Evolutionary conservation across 2,888 invertebrate species (phyloP), one percentile per base, ranked within the genome.

Genomic region (Parapristionchus giblindavisi): DNA sequence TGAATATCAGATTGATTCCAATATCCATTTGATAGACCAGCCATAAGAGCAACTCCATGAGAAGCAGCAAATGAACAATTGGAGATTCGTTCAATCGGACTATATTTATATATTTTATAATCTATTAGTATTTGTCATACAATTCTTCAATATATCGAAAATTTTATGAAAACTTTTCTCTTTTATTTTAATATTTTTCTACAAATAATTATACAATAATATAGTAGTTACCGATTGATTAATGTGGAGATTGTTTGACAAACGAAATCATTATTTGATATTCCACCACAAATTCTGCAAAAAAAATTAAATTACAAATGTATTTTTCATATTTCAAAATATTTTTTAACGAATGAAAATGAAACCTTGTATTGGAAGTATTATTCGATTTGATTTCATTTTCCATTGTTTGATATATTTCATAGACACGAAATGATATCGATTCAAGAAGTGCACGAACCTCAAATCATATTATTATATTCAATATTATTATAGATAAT

Each of bases 231-330:
- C 66, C 66, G 66, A 51, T 66, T 51, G 66, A 93, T 93, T 73
- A 95, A 90, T 88, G 96, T 94, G 0, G 96, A 92, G 80, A 97
- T 91, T 76, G 94, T 89, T 89, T 96, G 96, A 83, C 94, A 92
- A 58, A 97, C 91, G 88, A 97, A 97, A 89, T 95, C 92, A 89
- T 96, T 97, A 79, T 92, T 92, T 0, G 95, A 93, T n/a, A 97
- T 95, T n/a, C 97, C 97, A 2, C 97, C 97, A 89, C 96, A 95
- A 77, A 95, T 92, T 86, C 96, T 96, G 89, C 8, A 68, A 60
- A 79, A 77, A 34, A 21, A 27, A 27, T 24, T 14, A 34, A 32
- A 29, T n/a, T 60, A 34, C 1, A 24, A 2, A 36, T 8, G 38
- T 14, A 61, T 1, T 36, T 24, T 29, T 24, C 21, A 6, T 14